Conservation (phyloP, 2,888 invertebrate genomes). For the Norana najaformis region DNA sequence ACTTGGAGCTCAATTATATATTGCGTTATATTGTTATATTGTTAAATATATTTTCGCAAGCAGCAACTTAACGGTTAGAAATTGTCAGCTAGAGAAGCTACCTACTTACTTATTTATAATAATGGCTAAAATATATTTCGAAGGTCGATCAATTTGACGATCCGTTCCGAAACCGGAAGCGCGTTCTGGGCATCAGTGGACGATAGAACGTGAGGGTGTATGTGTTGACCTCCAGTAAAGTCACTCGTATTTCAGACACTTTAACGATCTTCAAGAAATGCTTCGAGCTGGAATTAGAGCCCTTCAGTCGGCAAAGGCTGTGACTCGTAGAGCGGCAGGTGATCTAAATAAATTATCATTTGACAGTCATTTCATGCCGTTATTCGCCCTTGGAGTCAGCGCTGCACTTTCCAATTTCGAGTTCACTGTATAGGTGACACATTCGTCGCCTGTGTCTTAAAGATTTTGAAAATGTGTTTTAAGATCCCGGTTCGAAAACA, state of each 20-base stretch:
- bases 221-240: slow-evolving; percentile 2
- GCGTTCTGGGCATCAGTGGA: neutral
- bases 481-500: no score
- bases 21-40: no score
- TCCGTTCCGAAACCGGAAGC: neutral
- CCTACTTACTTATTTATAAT: no score
- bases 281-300: slow-evolving; percentile 13
- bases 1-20: no score
- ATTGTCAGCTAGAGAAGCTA: no score
- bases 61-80: no score
- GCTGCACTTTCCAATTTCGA: neutral
- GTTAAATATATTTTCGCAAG: no score
- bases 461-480: neutral
- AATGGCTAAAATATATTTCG: no score
- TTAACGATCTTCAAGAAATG: neutral
- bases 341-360: neutral
- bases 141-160: no score
- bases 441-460: slow-evolving; percentile 2
- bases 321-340: neutral
- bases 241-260: slow-evolving; percentile 4
- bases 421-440: neutral
- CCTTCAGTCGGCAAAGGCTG: neutral
- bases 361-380: neutral
- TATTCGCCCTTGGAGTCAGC: neutral
- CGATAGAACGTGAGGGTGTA: neutral